Evolutionary conservation across 1,140 invertebrate genomes (phyloP), one percentile per base, ranked within the genome.

Genomic region (Daktulosphaira vitifoliae): DNA sequence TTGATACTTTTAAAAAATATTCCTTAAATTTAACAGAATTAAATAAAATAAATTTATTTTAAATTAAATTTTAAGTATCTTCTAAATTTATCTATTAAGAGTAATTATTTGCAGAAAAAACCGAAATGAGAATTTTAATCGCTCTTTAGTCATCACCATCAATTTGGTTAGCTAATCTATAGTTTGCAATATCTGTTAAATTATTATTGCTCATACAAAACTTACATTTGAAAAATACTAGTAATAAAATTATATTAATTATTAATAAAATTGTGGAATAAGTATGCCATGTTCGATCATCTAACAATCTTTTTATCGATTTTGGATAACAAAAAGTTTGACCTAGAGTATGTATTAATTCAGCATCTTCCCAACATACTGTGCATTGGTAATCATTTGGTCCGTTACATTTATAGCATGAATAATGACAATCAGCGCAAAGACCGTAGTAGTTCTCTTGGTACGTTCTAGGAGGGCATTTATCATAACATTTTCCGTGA

Each of bases 341-440:
- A n/a, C 64, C 67, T 39, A 54, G 33, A 6, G 29, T 26, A 9
- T 53, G 22, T 5, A 37, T 64, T 2, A 71, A 29, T 48, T 71
- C 67, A 8, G 80, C 76, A 71, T 82, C 81, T 2, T 68, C 69
- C 68, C 77, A 78, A 72, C 82, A 84, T 7, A 69, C 65, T 9
- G 71, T 72, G 69, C 82, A 84, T 65, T 83, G 74, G 66, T 81
- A 79, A 69, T 81, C 80, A 66, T 77, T 76, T 0, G 80, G 76
- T 7, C 81, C 81, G 5, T 69, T 69, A 68, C 82, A 84, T 7
- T 71, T 72, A 66, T 74, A 72, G 70, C 82, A 84, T 3, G 77
- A 75, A 70, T 84, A 84, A 72, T 84, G 81, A 72, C 82, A 84
- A 8, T 71, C 70, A 5, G 71, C 65, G 67, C 79, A 80, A 8